Evolutionary conservation across 2,113 vertebrate species (phyloP).

Genomic region (Anthoscopus minutus): DNA sequence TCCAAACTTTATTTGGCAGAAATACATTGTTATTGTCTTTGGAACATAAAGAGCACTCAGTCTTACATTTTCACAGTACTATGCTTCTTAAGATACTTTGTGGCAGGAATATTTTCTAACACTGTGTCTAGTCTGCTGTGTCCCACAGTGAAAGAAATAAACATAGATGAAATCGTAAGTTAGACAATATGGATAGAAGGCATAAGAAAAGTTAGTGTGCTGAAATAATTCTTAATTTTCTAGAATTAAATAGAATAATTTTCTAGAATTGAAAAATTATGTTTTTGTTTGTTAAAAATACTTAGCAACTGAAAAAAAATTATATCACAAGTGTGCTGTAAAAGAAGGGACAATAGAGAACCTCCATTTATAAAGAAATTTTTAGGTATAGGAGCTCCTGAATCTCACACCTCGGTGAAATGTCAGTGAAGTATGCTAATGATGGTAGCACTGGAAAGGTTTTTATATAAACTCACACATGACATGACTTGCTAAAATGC

Average conservation of each 20-base stretch:
- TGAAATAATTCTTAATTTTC: not conserved
- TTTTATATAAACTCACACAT: not conserved
- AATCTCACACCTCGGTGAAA: not conserved
- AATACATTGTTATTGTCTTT: not conserved
- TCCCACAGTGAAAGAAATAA: not conserved
- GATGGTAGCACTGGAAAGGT: not conserved
- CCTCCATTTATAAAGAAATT: not conserved
- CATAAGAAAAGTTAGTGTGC: not conserved
- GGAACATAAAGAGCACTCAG: rapidly evolving
- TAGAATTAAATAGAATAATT: not conserved
- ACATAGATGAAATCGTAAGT: not conserved
- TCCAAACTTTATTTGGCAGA: not conserved
- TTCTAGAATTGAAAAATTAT: not conserved
- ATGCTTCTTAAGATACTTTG: not conserved
- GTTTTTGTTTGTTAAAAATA: not conserved
- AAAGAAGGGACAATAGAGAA: not conserved
- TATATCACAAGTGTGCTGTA: not conserved
- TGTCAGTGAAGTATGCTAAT: not conserved
- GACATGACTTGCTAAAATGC: not conserved
- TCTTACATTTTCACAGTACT: not conserved
- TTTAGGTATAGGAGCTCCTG: not conserved
- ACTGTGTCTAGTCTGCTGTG: not conserved
- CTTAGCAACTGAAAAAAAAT: not conserved
- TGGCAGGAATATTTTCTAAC: not conserved
- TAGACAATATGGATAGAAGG: not conserved